Evolutionary conservation across 2,888 invertebrate species (phyloP).

Genomic region (Acleris cristana): DNA sequence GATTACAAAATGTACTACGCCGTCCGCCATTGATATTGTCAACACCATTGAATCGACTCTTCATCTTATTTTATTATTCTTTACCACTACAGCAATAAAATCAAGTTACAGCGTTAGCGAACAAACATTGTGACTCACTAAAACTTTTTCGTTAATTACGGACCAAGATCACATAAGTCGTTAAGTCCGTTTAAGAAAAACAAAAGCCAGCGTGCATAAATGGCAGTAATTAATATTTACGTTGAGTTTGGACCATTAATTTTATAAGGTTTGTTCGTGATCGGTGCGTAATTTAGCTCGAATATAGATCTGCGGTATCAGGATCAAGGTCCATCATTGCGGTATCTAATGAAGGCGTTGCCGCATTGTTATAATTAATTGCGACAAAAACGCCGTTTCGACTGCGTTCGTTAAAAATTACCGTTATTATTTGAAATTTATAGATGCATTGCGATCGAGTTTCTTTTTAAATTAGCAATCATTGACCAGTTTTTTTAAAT

Average conservation of each 20-base stretch:
- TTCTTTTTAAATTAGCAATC: too few species aligned
- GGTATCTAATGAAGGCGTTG: conserved; percentile 12
- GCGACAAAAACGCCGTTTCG: conserved; percentile 21
- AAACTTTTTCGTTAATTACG: conserved; percentile 5
- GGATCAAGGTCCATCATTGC: conserved; percentile 31
- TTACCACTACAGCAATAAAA: not conserved
- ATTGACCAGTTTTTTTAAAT: too few species aligned
- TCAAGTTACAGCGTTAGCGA: not conserved
- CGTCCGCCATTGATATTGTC: conserved; percentile 19
- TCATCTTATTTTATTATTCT: not conserved
- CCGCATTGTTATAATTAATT: conserved; percentile 31
- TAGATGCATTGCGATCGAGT: not conserved
- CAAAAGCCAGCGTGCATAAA: conserved; percentile 7
- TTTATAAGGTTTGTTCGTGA: conserved; percentile 17
- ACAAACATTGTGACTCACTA: not conserved
- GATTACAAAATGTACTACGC: conserved; percentile 15
- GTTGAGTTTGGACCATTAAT: conserved; percentile 11
- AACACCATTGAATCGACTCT: conserved; percentile 10
- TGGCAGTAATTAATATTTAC: conserved; percentile 24
- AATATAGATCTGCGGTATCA: conserved; percentile 24
- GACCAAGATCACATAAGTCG: conserved; percentile 10
- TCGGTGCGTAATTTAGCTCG: conserved; percentile 14
- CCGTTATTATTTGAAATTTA: conserved; percentile 23
- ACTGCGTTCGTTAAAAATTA: conserved; percentile 5
- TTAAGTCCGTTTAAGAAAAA: conserved; percentile 11